Evolutionary conservation across 23 tunicate genomes (phyloP), one percentile per base, ranked within the genome.

Genomic region (Clavelina lepadiformis): DNA sequence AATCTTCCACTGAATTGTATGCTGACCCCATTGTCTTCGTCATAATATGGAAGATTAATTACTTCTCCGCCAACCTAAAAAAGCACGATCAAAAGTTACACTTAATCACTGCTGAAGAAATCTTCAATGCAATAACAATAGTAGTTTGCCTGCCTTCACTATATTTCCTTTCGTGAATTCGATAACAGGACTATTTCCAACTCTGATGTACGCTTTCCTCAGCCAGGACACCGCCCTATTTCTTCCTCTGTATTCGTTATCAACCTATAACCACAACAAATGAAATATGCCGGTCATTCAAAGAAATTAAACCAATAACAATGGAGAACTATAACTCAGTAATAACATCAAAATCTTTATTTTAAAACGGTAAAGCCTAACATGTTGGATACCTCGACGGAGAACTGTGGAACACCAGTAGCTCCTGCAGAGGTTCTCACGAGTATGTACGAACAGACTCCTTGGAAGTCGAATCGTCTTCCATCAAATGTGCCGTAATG

Each of bases 401-500:
- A 20, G 31, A 68, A 68, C 25, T 49, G 31, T 0, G 49, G 35
- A n/a, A 20, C 38, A 28, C 30, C 73, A 22, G 38, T n/a, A n/a
- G n/a, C n/a, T n/a, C n/a, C n/a, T n/a, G n/a, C n/a, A n/a, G n/a
- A n/a, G n/a, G 29, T 28, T 31, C 70, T 38, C 2, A 79, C 65
- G 31, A 81, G 57, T 13, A 64, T 51, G 68, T 81, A 81, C 3
- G 88, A 81, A 55, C 88, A 81, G 36, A 31, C 68, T 52, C 88
- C 88, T 24, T 63, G 73, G 51, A 72, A 81, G 50, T 81, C 88
- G 38, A 81, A 81, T 31, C 44, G 38, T 50, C 56, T 73, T 45
- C 55, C 23, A 55, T 81, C 88, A 33, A 81, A 81, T 22, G 88
- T 81, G 7, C 26, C 50, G 52, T 81, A 81, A 65, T 81, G 88